These are phyloP conservation scores for Amiota mariae DNA, from an alignment of 2,888 invertebrate genomes.

Conservation along the genomic window DNA sequence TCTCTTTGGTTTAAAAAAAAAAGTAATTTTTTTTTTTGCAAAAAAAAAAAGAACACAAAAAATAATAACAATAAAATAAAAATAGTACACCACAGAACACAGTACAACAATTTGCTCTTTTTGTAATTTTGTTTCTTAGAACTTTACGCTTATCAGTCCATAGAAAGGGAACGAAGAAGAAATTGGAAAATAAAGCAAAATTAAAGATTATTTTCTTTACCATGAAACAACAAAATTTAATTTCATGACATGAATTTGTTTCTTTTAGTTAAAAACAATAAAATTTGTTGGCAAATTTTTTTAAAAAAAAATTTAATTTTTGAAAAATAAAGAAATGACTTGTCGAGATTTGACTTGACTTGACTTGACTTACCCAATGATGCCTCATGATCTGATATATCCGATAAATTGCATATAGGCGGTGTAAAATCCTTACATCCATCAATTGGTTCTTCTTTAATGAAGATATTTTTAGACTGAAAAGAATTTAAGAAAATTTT, in stretches of 20 bases:
- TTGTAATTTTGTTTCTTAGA: conserved; percentile 61
- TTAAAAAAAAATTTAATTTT: neutral
- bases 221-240: too few relatives aligned
- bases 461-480: conserved; percentile 69
- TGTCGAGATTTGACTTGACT: too few relatives aligned
- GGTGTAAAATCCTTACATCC: conserved; percentile 82
- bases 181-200: conserved; percentile 1
- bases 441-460: conserved; percentile 77
- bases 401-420: conserved; percentile 92
- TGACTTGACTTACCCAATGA: conserved; percentile 85
- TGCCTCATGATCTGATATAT: conserved; percentile 91
- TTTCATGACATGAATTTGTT: too few relatives aligned
- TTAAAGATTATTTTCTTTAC: neutral
- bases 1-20: neutral
- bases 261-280: too few relatives aligned
- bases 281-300: neutral
- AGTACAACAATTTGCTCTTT: conserved; percentile 55
- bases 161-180: neutral
- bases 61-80: conserved; percentile 9
- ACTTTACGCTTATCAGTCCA: conserved; percentile 58
- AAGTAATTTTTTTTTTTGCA: neutral
- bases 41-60: conserved; percentile 3
- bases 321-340: neutral
- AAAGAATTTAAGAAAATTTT: conserved; percentile 11
- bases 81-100: conserved; percentile 40